Conservation (phyloP, 2,797 vertebrate genomes). For the Platyrinchus mystaceus region DNA sequence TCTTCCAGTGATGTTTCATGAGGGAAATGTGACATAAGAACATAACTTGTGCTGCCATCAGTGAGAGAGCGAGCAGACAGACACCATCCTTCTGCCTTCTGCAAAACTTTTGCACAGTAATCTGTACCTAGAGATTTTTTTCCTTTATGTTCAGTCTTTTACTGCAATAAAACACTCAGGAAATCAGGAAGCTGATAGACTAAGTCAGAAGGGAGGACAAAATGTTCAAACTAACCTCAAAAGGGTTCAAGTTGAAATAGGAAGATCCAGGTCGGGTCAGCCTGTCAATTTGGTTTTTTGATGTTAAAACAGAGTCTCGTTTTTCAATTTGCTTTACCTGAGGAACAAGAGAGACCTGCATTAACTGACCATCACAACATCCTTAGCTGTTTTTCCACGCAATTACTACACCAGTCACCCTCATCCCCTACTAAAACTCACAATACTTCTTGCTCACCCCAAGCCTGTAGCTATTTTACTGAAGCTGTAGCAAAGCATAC, state of each 20-base stretch:
- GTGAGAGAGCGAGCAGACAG: fast-evolving
- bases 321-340: constrained; percentile 99
- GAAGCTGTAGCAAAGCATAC: neutral
- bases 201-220: neutral
- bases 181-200: neutral
- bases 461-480: neutral
- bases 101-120: neutral
- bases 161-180: neutral
- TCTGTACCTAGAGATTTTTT: neutral
- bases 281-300: constrained; percentile 96
- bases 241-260: constrained; percentile 98
- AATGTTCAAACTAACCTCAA: constrained; percentile 82
- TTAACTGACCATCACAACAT: neutral
- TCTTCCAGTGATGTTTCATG: neutral
- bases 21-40: neutral
- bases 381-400: neutral
- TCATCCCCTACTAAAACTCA: fast-evolving
- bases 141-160: neutral
- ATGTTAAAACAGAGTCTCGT: constrained; percentile 94
- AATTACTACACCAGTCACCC: neutral
- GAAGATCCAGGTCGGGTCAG: constrained; percentile 92
- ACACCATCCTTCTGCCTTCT: neutral
- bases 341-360: neutral
- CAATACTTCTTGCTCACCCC: neutral
- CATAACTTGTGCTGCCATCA: fast-evolving